Percentiles rank a stretch among this genome's conserved stretches.
Conservation (phyloP, 2,113 vertebrate species). For the Nothoprocta perdicaria region DNA sequence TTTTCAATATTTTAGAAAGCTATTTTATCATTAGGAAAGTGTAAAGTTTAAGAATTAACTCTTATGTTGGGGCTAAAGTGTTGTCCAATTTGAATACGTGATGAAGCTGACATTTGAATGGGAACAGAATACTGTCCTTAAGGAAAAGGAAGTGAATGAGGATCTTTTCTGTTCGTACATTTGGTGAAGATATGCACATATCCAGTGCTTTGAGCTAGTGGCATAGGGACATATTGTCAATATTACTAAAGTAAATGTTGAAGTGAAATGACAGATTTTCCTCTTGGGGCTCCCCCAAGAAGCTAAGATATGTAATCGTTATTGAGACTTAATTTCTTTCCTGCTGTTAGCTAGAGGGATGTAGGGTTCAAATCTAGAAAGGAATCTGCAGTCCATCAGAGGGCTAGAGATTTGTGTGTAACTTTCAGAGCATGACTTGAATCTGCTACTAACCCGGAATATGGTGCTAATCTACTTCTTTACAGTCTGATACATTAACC, state of each 20-base stretch:
- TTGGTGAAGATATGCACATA: slow-evolving; percentile 21
- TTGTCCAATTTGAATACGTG: background rate
- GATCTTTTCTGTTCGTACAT: background rate
- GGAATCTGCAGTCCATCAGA: background rate
- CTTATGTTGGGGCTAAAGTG: background rate
- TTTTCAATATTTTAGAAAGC: background rate
- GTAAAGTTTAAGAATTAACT: background rate
- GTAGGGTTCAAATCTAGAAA: background rate
- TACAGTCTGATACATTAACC: background rate
- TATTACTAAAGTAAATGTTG: slow-evolving; percentile 61
- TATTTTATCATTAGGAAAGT: background rate
- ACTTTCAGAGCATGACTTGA: slow-evolving; percentile 10
- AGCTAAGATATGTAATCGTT: slow-evolving; percentile 48
- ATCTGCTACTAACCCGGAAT: background rate
- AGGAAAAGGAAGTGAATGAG: slow-evolving; percentile 10
- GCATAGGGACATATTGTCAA: slow-evolving; percentile 55
- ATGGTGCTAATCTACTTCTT: background rate
- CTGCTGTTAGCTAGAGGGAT: background rate
- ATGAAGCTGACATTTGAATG: background rate
- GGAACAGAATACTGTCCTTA: background rate
- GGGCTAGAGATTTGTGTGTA: background rate
- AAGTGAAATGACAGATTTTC: slow-evolving; percentile 62
- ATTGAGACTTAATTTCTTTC: slow-evolving; percentile 61
- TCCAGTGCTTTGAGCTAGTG: slow-evolving; percentile 11
- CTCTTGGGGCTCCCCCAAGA: slow-evolving; percentile 41